A percentile compares a stretch with the other conserved stretches of the same genome.
phyloP scores from a whole-genome alignment of 2,797 vertebrate species.

The Otolemur crassicaudatus region DNA sequence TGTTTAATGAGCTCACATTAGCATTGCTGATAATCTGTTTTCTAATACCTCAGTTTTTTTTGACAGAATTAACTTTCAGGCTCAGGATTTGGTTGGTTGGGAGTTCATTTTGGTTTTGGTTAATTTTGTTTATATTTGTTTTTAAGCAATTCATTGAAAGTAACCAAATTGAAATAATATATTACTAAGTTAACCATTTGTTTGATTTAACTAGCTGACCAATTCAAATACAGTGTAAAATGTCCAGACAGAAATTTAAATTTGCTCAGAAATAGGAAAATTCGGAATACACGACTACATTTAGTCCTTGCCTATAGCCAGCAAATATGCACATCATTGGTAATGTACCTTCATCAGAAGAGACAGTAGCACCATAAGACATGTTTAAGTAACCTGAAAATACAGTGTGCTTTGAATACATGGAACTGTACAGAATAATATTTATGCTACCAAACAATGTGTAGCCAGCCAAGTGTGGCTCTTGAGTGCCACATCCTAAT shows the following conservation, averaged over 20 bases:
- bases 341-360: neutral
- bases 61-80: constrained; percentile 10
- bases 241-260: constrained; percentile 21
- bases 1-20: neutral
- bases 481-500: constrained; percentile 12
- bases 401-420: constrained; percentile 2
- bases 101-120: constrained; percentile 11
- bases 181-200: neutral
- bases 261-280: constrained; percentile 32
- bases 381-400: constrained; percentile 30
- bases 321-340: neutral
- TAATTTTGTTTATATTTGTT: constrained; percentile 44
- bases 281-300: neutral
- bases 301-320: neutral
- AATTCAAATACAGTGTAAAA: constrained; percentile 17
- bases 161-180: constrained; percentile 13
- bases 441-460: constrained; percentile 64
- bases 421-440: constrained; percentile 58
- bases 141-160: constrained; percentile 48
- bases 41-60: neutral
- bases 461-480: constrained; percentile 48
- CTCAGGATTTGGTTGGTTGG: neutral
- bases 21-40: neutral
- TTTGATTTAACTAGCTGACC: neutral
- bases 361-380: neutral